Conservation (phyloP, 92 coral and sea anemone genomes). For the Phenganax stokvisi region DNA sequence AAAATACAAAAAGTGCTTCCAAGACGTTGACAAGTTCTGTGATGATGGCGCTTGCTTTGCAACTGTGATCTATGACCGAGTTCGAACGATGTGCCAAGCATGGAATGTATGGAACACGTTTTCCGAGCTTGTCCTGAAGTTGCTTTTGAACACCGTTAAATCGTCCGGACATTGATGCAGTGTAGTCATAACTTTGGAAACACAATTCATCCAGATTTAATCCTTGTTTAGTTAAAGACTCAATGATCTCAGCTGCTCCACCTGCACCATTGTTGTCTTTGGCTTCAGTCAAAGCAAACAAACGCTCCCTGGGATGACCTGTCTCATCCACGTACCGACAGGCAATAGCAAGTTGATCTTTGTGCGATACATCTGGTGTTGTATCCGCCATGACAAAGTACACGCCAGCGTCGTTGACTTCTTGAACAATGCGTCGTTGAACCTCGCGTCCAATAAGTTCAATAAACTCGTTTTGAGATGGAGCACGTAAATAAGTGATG, state of each 20-base stretch:
- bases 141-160: neutral
- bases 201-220: neutral
- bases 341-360: neutral
- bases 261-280: no score
- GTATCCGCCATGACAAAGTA: neutral
- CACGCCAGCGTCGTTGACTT: neutral
- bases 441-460: neutral
- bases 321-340: neutral
- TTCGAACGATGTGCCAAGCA: constrained; percentile 14
- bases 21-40: neutral
- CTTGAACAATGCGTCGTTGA: neutral
- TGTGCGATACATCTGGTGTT: neutral
- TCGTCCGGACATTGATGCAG: neutral
- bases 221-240: neutral
- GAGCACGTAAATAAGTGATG: neutral
- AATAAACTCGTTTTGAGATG: neutral
- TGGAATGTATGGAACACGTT: constrained; percentile 10
- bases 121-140: neutral
- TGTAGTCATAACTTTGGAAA: neutral
- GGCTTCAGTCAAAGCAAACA: neutral
- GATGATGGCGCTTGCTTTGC: neutral
- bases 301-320: neutral
- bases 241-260: neutral
- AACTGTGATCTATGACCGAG: neutral
- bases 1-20: constrained; percentile 15